Evolutionary conservation across 2,888 invertebrate genomes (phyloP).

Genomic region (Harmothoe impar): DNA sequence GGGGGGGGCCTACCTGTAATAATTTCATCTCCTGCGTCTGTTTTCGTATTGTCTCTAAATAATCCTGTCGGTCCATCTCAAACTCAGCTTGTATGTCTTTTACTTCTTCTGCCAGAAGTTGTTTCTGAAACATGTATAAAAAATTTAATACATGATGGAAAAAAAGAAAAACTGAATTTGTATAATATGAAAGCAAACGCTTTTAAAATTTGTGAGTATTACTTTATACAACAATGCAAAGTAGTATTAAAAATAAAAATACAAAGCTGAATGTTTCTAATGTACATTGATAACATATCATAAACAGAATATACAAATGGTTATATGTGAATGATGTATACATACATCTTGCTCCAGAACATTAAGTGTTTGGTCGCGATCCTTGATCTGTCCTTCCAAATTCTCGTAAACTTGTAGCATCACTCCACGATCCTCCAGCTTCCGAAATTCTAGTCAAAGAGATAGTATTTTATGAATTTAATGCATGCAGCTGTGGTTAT

Average conservation of each 20-base stretch:
- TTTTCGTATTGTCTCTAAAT: constrained; percentile 90
- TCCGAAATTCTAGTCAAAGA: constrained; percentile 78
- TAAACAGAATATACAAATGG: too few relatives aligned
- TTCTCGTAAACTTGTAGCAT: constrained; percentile 90
- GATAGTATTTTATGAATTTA: too few relatives aligned
- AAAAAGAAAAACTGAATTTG: too few relatives aligned
- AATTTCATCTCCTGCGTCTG: constrained; percentile 89
- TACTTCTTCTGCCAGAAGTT: constrained; percentile 89
- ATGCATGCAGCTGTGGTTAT: too few relatives aligned
- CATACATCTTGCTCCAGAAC: constrained; percentile 87
- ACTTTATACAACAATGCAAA: too few relatives aligned
- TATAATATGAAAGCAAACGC: too few relatives aligned
- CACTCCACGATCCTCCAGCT: constrained; percentile 89
- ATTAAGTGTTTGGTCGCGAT: constrained; percentile 88
- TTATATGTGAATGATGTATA: too few relatives aligned
- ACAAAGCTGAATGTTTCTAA: too few relatives aligned
- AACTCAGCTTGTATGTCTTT: constrained; percentile 91
- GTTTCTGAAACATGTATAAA: constrained; percentile 86
- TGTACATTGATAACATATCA: too few relatives aligned
- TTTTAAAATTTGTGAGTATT: too few relatives aligned
- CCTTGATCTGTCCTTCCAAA: constrained; percentile 89
- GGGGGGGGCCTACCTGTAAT: constrained; percentile 84
- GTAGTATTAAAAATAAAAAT: too few relatives aligned
- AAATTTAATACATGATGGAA: too few relatives aligned
- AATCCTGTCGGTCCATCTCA: constrained; percentile 91